These are phyloP conservation scores for Caenorhabditis sp. DNA, from an alignment of 2,888 invertebrate species.

Conservation along the genomic window DNA sequence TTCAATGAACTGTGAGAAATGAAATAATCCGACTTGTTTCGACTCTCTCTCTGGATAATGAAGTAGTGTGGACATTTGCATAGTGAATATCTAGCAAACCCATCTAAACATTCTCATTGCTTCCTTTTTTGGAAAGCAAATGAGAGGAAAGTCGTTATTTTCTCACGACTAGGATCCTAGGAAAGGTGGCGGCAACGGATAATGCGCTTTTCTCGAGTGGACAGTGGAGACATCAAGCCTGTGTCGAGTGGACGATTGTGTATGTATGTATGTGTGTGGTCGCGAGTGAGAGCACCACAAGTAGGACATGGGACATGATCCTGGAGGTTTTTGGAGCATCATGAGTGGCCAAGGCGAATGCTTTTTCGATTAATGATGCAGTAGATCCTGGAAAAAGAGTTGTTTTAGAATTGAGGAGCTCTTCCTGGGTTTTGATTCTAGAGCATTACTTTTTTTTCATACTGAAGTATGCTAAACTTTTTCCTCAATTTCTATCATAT, in stretches of 20 bases:
- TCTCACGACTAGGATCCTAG: conserved; percentile 46
- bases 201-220: conserved; percentile 66
- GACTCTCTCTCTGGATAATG: conserved; percentile 17
- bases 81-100: not conserved
- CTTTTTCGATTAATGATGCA: conserved; percentile 20
- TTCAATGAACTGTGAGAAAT: conserved; percentile 54
- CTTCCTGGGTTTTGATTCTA: too few relatives aligned
- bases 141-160: conserved; percentile 16
- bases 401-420: not conserved
- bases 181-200: conserved; percentile 58
- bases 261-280: conserved; percentile 49
- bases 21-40: conserved; percentile 33
- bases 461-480: too few relatives aligned
- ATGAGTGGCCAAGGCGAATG: not conserved
- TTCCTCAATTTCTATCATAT: too few relatives aligned
- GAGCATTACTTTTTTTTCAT: too few relatives aligned
- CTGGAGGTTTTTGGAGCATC: not conserved
- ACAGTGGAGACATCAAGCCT: conserved; percentile 55
- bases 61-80: not conserved
- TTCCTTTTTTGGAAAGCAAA: conserved; percentile 7
- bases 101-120: not conserved
- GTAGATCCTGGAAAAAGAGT: not conserved
- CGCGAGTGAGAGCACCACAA: conserved; percentile 24
- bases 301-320: conserved; percentile 47
- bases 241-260: conserved; percentile 51